phyloP scores from a whole-genome alignment of 2,888 invertebrate species.

The Entomobrya proxima region DNA sequence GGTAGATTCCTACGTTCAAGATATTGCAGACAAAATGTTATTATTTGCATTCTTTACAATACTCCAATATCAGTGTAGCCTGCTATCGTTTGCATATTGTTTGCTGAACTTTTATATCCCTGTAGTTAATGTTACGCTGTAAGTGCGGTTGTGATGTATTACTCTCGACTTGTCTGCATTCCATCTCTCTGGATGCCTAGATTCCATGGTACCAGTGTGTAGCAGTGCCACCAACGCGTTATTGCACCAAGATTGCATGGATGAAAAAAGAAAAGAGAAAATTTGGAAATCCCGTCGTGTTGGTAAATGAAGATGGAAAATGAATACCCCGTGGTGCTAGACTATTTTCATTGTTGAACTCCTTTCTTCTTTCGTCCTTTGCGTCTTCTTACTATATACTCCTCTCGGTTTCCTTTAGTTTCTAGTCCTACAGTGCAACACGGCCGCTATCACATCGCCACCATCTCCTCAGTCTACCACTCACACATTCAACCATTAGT shows the following conservation, averaged over 20 bases:
- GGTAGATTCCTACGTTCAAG: neutral
- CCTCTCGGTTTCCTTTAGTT: no score
- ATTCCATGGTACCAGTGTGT: conserved; percentile 14
- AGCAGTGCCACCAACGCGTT: neutral
- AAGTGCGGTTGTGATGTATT: neutral
- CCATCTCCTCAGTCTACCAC: neutral
- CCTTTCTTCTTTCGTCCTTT: conserved; percentile 12
- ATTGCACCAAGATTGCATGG: neutral
- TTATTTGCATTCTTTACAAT: neutral
- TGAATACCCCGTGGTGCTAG: conserved; percentile 51
- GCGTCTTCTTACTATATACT: neutral
- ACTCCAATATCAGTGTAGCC: neutral
- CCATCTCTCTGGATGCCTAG: neutral
- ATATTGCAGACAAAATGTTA: conserved; percentile 1
- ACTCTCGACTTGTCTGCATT: neutral
- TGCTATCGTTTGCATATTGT: neutral
- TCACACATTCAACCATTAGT: neutral
- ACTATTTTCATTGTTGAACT: conserved; percentile 13
- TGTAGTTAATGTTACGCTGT: no score
- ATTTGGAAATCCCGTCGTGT: conserved; percentile 56
- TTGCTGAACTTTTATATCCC: neutral
- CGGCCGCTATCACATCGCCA: neutral
- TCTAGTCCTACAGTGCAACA: no score
- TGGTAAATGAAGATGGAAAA: conserved; percentile 61
- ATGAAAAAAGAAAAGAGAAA: conserved; percentile 20